phyloP scores from a whole-genome alignment of 2,888 invertebrate species.

The Charanyca ferruginea region DNA sequence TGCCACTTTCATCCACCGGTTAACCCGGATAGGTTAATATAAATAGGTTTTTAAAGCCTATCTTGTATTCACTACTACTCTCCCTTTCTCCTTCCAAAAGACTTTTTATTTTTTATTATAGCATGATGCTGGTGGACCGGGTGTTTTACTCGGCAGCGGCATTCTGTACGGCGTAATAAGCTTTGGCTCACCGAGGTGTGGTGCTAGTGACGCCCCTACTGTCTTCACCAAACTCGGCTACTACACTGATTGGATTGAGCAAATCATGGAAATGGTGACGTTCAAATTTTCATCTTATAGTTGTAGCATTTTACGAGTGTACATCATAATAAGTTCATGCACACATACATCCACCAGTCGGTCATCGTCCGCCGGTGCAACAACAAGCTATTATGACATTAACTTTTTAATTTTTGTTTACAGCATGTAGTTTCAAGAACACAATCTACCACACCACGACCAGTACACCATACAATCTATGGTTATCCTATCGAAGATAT shows the following conservation, averaged over 20 bases:
- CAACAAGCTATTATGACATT: neutral
- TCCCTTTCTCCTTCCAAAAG: too few relatives aligned
- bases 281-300: neutral
- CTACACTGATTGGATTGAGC: conserved; percentile 73
- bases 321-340: too few relatives aligned
- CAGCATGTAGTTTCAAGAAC: neutral
- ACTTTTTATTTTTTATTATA: conserved; percentile 4
- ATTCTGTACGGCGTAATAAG: conserved; percentile 72
- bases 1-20: too few relatives aligned
- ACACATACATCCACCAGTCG: too few relatives aligned
- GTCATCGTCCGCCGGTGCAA: too few relatives aligned
- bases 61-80: too few relatives aligned
- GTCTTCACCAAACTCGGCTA: conserved; percentile 74
- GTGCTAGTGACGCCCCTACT: conserved; percentile 70
- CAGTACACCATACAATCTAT: neutral
- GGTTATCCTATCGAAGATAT: neutral
- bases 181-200: conserved; percentile 73
- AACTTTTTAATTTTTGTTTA: neutral
- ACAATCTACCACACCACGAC: conserved; percentile 8
- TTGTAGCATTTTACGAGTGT: too few relatives aligned
- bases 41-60: too few relatives aligned
- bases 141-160: conserved; percentile 59
- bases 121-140: conserved; percentile 65
- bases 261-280: conserved; percentile 64
- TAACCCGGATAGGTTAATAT: too few relatives aligned